These are phyloP conservation scores for Diglossa cyanea DNA, from an alignment of 2,797 vertebrate genomes.

Conservation along the genomic window DNA sequence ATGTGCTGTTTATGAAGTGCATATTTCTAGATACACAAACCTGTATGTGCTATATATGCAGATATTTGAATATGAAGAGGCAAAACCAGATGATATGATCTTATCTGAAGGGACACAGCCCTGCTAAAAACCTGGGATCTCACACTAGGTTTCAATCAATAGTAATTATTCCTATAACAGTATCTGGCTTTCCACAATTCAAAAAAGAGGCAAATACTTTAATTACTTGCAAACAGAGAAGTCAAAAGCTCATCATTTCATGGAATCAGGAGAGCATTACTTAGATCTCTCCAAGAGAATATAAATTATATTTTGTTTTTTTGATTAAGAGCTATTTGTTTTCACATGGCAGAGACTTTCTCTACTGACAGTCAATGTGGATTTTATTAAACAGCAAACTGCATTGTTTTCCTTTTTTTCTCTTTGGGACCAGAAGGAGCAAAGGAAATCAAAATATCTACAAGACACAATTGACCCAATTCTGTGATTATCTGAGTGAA, in stretches of 20 bases:
- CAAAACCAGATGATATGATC: rapidly evolving
- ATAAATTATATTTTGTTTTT: background rate
- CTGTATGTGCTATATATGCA: rapidly evolving
- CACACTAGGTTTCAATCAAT: background rate
- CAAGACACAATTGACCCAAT: background rate
- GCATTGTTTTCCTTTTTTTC: background rate
- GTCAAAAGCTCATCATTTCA: background rate
- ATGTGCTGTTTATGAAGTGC: background rate
- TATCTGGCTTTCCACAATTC: background rate
- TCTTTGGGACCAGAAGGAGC: background rate
- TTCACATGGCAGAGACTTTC: background rate
- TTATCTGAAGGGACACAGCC: background rate
- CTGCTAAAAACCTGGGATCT: background rate
- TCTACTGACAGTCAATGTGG: background rate
- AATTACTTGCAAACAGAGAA: background rate
- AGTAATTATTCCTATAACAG: background rate
- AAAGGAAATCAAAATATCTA: background rate
- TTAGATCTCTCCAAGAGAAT: background rate
- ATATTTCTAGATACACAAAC: background rate
- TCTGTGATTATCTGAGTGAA: background rate
- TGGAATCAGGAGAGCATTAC: background rate
- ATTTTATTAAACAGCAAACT: background rate
- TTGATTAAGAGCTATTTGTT: background rate
- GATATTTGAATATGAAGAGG: background rate
- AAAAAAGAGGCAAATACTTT: background rate